Base-by-base conservation (phyloP, 2,888 invertebrate genomes). In the Lysandra coridon region DNA sequence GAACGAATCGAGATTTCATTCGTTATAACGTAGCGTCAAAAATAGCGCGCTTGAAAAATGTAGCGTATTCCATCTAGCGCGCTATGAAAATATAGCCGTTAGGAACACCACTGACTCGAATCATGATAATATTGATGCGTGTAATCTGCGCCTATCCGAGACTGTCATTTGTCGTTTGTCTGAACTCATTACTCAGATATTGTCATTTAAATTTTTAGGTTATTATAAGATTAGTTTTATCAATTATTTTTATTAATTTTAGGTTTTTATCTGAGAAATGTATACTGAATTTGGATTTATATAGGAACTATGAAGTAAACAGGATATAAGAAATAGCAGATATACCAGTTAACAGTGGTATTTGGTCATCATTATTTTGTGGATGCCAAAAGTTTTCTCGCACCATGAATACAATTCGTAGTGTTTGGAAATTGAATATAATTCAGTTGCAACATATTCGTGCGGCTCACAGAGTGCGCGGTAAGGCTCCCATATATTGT, bases 401-500 rank as follows among this genome's bases (percentile, higher is more conserved):
- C 69, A 79, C 73, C 23, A 77, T 77, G n/a, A 80, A 73, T 40
- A 78, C 57, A n/a, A 53, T 79, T 69, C 74, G 73, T 6, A 44
- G 53, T 73, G 30, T 79, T 74, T 79, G 79, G 79, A 79, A 79
- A 60, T 74, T 57, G 14, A 74, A 79, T 74, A 60, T 6, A 14
- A 30, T 73, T 64, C 93, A 92, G 83, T 84, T 89, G 76, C 92
- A 93, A 82, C 93, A 93, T 84, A 84, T 92, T 78, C 86, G 94
- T 80, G 87, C 88, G 81, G 92, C 96, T 1, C 97, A 97, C 87
- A 94, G 93, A 82, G 82, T 97, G 69, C 93, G 96, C 86, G 98
- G 98, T 81, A 96, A 96, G 90, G 95, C 97, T 12, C 97, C 97
- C 4, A 96, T 96, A 64, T 90, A 95, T 74, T 97, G 97, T 53